phyloP scores from a whole-genome alignment of 2,113 vertebrate genomes.

The Balaeniceps rex region DNA sequence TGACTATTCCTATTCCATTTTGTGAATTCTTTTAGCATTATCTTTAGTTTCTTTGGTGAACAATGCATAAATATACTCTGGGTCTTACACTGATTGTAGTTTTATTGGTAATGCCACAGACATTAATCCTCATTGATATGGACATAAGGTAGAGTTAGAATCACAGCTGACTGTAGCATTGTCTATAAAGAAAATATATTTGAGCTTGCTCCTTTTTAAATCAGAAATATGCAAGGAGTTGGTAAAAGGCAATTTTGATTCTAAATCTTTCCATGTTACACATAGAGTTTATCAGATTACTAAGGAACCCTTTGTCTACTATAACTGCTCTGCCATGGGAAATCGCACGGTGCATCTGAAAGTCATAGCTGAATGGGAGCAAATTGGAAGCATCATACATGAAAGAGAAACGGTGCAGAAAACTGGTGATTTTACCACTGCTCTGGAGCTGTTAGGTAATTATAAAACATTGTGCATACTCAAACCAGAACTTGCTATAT shows the following conservation, averaged over 20 bases:
- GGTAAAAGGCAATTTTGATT: neutral
- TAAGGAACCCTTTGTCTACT: slow-evolving; percentile 74
- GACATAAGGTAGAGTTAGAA: neutral
- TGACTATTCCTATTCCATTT: neutral
- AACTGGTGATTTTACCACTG: slow-evolving; percentile 71
- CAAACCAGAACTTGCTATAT: neutral
- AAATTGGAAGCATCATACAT: neutral
- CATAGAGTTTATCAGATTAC: slow-evolving; percentile 77
- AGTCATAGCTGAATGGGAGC: slow-evolving; percentile 69
- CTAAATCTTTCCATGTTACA: neutral
- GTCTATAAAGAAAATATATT: neutral
- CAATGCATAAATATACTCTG: neutral
- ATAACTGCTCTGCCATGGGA: slow-evolving; percentile 71
- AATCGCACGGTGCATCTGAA: slow-evolving; percentile 76
- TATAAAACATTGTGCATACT: neutral
- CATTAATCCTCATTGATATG: neutral
- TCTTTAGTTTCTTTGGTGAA: neutral
- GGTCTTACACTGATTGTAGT: neutral
- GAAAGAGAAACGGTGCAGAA: slow-evolving; percentile 45
- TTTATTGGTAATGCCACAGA: neutral
- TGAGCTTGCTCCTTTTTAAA: neutral
- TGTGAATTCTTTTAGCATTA: neutral
- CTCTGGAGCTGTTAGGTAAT: slow-evolving; percentile 80
- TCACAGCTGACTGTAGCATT: neutral
- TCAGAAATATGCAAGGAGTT: neutral